These are phyloP conservation scores for Diplazon laetatorius DNA, from an alignment of 2,888 invertebrate genomes.

Conservation along the genomic window DNA sequence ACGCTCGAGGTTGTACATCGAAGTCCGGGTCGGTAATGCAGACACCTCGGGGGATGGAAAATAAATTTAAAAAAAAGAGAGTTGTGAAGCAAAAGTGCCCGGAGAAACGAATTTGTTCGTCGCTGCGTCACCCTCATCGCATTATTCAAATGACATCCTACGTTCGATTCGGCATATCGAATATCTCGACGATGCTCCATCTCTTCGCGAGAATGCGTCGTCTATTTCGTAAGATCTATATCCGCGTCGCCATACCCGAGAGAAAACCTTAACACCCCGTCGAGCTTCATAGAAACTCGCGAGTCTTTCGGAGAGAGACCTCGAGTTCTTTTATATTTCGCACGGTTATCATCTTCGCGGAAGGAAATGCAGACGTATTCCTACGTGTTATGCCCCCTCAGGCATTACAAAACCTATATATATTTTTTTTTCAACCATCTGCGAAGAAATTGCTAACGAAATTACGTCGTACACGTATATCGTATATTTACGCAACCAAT, in stretches of 20 bases:
- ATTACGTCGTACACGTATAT: too few relatives aligned
- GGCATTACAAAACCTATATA: not conserved
- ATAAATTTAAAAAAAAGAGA: not conserved
- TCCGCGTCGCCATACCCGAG: not conserved
- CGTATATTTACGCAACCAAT: too few relatives aligned
- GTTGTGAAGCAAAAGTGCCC: constrained; percentile 52
- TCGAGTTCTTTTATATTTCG: constrained; percentile 22
- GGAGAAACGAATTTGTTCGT: constrained; percentile 67
- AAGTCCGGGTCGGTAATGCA: not conserved
- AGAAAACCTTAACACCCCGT: constrained; percentile 32
- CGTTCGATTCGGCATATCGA: constrained; percentile 65
- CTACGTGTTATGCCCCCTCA: not conserved
- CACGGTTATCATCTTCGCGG: not conserved
- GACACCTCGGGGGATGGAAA: not conserved
- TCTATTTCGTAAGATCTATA: not conserved
- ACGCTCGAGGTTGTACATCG: constrained; percentile 19
- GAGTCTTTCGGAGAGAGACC: constrained; percentile 8
- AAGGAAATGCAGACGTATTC: not conserved
- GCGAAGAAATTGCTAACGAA: too few relatives aligned
- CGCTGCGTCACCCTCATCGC: constrained; percentile 62
- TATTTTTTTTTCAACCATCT: too few relatives aligned
- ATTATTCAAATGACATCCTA: constrained; percentile 72
- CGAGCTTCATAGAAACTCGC: not conserved
- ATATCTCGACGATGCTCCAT: constrained; percentile 54
- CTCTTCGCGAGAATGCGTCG: not conserved